Percentiles rank a stretch among this genome's conserved stretches.
These are phyloP conservation scores for Tonatia bakeri DNA, from an alignment of 2,113 vertebrate genomes.

Conservation along the genomic window DNA sequence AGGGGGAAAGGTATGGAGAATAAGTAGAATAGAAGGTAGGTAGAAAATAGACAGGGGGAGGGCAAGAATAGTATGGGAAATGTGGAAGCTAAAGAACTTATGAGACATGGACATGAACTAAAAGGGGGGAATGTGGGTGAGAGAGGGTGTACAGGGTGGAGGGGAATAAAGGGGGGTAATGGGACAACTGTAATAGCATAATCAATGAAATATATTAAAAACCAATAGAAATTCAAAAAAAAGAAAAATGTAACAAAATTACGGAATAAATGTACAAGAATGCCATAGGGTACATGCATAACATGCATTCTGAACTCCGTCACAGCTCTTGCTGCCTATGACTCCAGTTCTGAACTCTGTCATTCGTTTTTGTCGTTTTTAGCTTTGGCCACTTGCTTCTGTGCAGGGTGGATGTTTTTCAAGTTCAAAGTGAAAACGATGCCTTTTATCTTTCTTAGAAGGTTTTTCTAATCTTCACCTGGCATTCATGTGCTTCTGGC, in stretches of 20 bases:
- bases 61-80: too few species aligned
- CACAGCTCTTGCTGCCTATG: neutral
- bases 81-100: too few species aligned
- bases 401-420: constrained; percentile 21
- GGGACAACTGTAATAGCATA: too few species aligned
- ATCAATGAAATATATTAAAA: too few species aligned
- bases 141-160: too few species aligned
- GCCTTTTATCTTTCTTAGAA: constrained; percentile 53
- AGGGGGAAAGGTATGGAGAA: too few species aligned
- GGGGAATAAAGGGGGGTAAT: too few species aligned
- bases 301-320: neutral
- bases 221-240: too few species aligned
- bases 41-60: too few species aligned
- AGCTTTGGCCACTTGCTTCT: constrained; percentile 29
- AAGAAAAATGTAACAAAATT: neutral
- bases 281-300: neutral
- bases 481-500: constrained; percentile 29
- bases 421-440: constrained; percentile 57
- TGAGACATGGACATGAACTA: too few species aligned
- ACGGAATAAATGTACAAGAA: neutral
- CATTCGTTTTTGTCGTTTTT: neutral
- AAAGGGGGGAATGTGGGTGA: too few species aligned
- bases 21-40: too few species aligned
- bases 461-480: constrained; percentile 49
- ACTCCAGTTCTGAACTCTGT: neutral